Evolutionary conservation across 2,888 invertebrate genomes (phyloP).

Genomic region (Marasmarcha lunaedactyla): DNA sequence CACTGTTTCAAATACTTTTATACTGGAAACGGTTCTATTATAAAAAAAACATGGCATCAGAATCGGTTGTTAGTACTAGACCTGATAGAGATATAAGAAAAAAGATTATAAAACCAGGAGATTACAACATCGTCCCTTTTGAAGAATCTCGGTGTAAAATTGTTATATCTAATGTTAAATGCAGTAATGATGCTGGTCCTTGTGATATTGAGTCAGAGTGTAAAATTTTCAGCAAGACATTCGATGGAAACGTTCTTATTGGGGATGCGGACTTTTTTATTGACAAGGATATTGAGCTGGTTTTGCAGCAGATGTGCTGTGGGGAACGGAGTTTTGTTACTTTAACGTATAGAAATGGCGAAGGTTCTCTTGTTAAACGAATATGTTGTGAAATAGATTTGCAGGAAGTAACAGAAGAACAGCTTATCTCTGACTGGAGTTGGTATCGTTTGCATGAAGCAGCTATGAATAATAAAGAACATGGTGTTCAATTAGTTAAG

Average conservation of each 20-base stretch:
- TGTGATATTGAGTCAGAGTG: constrained; percentile 40
- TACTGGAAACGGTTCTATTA: too few relatives aligned
- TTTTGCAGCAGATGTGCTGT: constrained; percentile 63
- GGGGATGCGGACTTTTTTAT: constrained; percentile 58
- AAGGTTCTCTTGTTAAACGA: constrained; percentile 30
- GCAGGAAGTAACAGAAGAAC: constrained; percentile 46
- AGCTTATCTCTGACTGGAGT: constrained; percentile 69
- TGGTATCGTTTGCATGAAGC: constrained; percentile 60
- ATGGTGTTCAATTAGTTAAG: constrained; percentile 75
- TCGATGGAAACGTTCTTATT: constrained; percentile 55
- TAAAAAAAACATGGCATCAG: constrained; percentile 41
- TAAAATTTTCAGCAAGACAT: constrained; percentile 36
- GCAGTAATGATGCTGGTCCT: constrained; percentile 27
- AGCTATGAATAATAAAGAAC: constrained; percentile 64
- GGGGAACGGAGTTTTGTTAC: constrained; percentile 50
- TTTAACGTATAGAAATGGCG: constrained; percentile 36
- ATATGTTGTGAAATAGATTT: constrained; percentile 53
- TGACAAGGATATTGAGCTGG: constrained; percentile 65
- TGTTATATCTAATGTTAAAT: constrained; percentile 33
- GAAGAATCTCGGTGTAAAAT: constrained; percentile 57
- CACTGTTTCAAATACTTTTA: too few relatives aligned
- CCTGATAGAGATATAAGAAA: constrained; percentile 49
- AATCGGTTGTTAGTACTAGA: constrained; percentile 33
- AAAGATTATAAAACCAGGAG: constrained; percentile 41
- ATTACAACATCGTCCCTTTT: constrained; percentile 46